Conservation (phyloP, 2,113 vertebrate genomes). For the Carassius carassius region DNA sequence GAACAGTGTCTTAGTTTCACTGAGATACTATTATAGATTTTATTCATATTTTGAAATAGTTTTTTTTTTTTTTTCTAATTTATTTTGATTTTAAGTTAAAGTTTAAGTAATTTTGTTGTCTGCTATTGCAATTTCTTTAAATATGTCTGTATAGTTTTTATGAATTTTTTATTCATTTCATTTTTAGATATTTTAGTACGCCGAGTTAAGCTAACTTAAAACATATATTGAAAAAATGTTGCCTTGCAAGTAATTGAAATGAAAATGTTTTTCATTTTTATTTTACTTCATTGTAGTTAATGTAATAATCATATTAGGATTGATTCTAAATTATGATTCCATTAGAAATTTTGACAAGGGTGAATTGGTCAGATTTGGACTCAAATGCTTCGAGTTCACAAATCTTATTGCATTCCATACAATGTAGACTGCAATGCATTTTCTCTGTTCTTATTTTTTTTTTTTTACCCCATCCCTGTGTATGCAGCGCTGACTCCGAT, state of each 20-base stretch:
- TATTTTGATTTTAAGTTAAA: background rate
- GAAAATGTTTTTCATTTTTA: too few species aligned
- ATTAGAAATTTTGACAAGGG: too few species aligned
- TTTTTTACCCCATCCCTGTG: background rate
- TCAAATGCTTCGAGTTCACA: too few species aligned
- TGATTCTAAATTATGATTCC: background rate
- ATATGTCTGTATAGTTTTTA: background rate
- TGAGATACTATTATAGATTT: background rate
- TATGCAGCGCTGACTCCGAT: conserved; percentile 41
- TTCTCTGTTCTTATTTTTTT: background rate
- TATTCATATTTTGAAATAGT: background rate
- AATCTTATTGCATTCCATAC: too few species aligned
- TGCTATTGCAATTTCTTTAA: too few species aligned
- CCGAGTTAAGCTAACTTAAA: background rate
- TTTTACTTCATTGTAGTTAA: too few species aligned
- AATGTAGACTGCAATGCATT: background rate
- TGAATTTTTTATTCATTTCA: background rate
- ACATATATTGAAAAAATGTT: background rate
- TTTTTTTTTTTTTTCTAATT: background rate
- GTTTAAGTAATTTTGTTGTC: background rate
- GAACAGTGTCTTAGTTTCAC: background rate
- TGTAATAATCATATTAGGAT: too few species aligned
- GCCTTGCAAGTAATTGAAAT: background rate
- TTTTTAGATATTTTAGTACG: background rate
- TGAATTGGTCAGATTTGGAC: background rate